A percentile compares a stretch with the other conserved stretches of the same genome.
These are phyloP conservation scores for Conger conger DNA, from an alignment of 2,113 vertebrate species.

Conservation along the genomic window DNA sequence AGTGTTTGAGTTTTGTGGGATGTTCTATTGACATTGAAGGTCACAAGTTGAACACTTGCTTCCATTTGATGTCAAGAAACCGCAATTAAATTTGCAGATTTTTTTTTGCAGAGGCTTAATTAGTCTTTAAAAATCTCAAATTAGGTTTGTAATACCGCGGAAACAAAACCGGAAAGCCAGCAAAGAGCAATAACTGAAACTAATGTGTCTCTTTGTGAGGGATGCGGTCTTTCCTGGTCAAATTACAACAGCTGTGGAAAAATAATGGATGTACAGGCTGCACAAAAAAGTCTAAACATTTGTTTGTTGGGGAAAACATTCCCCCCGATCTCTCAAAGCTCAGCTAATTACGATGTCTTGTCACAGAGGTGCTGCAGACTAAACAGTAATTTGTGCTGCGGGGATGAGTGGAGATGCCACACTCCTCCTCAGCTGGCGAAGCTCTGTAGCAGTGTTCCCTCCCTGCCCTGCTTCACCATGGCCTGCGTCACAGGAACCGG, in stretches of 20 bases:
- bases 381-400: constrained; percentile 68
- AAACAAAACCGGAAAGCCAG: not conserved
- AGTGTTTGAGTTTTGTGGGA: not conserved
- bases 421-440: not conserved
- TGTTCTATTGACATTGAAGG: not conserved
- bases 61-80: not conserved
- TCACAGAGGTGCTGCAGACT: constrained; percentile 63
- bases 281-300: not conserved
- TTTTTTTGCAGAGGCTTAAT: no score
- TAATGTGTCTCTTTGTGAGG: not conserved
- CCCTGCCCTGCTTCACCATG: not conserved
- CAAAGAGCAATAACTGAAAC: not conserved
- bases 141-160: no score
- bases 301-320: constrained; percentile 34
- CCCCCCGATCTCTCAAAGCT: constrained; percentile 52
- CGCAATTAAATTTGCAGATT: no score
- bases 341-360: constrained; percentile 66
- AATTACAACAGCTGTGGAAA: not conserved
- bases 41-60: not conserved
- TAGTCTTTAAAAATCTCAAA: no score
- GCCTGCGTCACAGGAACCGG: not conserved
- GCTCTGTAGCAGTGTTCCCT: not conserved
- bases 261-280: not conserved
- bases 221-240: not conserved
- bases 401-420: constrained; percentile 25